Evolutionary conservation across 2,888 invertebrate genomes (phyloP), one percentile per base, ranked within the genome.

Genomic region (Tetrapedia diversipes): DNA sequence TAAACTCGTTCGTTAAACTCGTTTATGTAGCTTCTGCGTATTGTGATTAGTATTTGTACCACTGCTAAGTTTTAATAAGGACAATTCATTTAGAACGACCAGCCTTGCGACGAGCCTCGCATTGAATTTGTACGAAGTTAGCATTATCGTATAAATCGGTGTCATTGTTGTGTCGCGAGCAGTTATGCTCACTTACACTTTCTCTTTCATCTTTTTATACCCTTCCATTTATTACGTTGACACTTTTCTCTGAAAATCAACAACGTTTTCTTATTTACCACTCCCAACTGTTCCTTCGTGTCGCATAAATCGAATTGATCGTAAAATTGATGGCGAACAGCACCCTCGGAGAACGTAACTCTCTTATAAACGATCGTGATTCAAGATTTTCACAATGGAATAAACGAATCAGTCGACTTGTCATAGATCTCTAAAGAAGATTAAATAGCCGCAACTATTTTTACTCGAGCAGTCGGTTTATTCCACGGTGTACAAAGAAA

Each of bases 251-350:
- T 22, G 29, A 66, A 47, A 47, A 16, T 39, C 22, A 22, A n/a
- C 19, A 2, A n/a, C n/a, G n/a, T n/a, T 19, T 32, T 6, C 11
- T 34, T 47, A n/a, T 16, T 32, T 6, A n/a, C 32, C 22, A 14
- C 14, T 32, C 29, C 14, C 4, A 24, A 19, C 2, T 19, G n/a
- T 22, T 7, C 4, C 2, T 11, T 39, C 4, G 24, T n/a, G n/a
- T 34, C 32, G n/a, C 24, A 53, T 77, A 74, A 79, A 74, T 81
- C 69, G 68, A 47, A 57, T 47, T 51, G 53, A 51, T 51, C 70
- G 56, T 74, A 79, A 70, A 73, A n/a, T 43, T 27, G 60, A 67
- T 53, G 56, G 39, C 57, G 34, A 65, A 65, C 47, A 47, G 51
- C 39, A 49, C 54, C 53, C 64, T 59, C 70, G 24, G 57, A 34